Evolutionary conservation across 2,797 vertebrate genomes (phyloP), one percentile per base, ranked within the genome.

Genomic region (Apogon hyalosoma): DNA sequence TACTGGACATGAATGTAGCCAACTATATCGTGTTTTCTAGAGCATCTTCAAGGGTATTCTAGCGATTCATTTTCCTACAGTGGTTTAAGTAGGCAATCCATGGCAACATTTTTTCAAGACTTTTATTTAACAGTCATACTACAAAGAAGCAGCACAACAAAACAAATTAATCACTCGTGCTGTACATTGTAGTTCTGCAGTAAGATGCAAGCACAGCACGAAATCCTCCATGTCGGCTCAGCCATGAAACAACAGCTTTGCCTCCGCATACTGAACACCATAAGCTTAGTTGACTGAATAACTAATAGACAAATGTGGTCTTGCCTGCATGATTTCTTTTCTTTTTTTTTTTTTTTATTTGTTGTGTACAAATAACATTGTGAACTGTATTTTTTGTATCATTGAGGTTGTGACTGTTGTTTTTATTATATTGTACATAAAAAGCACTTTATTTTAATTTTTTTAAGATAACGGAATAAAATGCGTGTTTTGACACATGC

Each of bases 371-470:
- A 91, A 92, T 87, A 89, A 88, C 83, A 90, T 92, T 90, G 92
- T 93, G 89, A 83, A 86, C 75, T 87, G 91, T 92, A 90, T 93
- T 92, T 92, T 92, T 93, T 93, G 90, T 93, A 92, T 92, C 84
- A 89, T 91, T 91, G 87, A 90, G 83, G 88, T 92, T 89, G 91
- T 93, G 90, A 92, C 87, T 91, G 90, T 93, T 92, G 88, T 92
- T 94, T 92, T 93, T 92, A 91, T 90, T 93, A 91, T 92, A 92
- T 79, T 93, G 92, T 93, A 93, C 85, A 93, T 93, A 93, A 91
- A 92, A 93, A 88, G 92, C 92, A 94, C 93, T 94, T 94, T 93
- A 93, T 93, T 93, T 94, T 92, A 88, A 91, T 89, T 93, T 92
- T 58, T 93, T 90, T 92, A 84, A 89, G 84, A 92, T 90, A 91